Conservation (phyloP, 2,888 invertebrate genomes). For the Cheilosia vernalis region DNA sequence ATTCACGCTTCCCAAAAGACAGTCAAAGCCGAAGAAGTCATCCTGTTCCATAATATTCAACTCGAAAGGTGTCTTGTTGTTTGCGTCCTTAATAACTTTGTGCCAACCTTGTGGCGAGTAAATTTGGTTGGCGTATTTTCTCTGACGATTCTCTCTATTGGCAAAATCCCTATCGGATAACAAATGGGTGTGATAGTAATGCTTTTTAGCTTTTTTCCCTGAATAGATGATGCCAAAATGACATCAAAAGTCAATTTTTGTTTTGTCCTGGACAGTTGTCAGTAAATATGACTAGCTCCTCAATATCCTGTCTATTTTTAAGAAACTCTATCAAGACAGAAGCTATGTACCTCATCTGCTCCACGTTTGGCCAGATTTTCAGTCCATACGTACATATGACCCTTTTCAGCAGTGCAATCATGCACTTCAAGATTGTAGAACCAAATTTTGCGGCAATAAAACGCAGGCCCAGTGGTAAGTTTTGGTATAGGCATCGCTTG, state of each 20-base stretch:
- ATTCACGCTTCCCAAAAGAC: slow-evolving; percentile 7
- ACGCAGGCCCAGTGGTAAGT: slow-evolving; percentile 13
- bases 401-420: no score
- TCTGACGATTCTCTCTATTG: slow-evolving; percentile 15
- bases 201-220: slow-evolving; percentile 9
- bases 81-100: slow-evolving; percentile 28
- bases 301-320: slow-evolving; percentile 18
- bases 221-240: slow-evolving; percentile 3
- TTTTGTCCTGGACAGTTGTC: slow-evolving; percentile 48
- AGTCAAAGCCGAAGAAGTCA: slow-evolving; percentile 20
- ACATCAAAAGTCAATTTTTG: slow-evolving; percentile 30
- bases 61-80: slow-evolving; percentile 18
- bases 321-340: not conserved
- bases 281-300: slow-evolving; percentile 49
- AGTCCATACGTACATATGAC: no score
- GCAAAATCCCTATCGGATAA: slow-evolving; percentile 15
- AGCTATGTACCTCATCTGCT: no score
- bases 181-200: slow-evolving; percentile 25
- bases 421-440: no score
- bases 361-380: no score
- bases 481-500: slow-evolving; percentile 49
- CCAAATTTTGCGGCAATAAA: no score
- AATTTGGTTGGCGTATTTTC: slow-evolving; percentile 23
- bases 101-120: slow-evolving; percentile 31
- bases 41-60: slow-evolving; percentile 18